Conservation (phyloP, 2,888 invertebrate species). For the Harmothoe impar region DNA sequence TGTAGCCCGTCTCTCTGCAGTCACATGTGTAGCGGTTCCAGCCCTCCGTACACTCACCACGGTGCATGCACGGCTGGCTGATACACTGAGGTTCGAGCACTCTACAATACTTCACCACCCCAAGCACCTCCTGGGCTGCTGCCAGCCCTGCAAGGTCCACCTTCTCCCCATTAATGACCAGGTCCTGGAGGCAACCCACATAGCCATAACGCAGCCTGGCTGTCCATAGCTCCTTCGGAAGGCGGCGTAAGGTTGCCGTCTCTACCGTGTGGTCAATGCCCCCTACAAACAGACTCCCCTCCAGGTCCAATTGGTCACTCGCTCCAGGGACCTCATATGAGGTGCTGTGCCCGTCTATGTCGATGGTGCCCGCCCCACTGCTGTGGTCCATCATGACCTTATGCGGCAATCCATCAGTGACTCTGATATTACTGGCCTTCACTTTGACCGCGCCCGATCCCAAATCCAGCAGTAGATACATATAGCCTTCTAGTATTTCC, state of each 20-base stretch:
- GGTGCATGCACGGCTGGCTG: slow-evolving; percentile 94
- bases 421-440: slow-evolving; percentile 88
- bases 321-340: slow-evolving; percentile 86
- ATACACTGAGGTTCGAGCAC: slow-evolving; percentile 85
- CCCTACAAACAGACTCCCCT: slow-evolving; percentile 94
- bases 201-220: slow-evolving; percentile 94
- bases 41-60: slow-evolving; percentile 94
- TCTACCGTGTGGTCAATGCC: slow-evolving; percentile 86
- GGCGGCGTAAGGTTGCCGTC: slow-evolving; percentile 73
- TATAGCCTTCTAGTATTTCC: slow-evolving; percentile 95
- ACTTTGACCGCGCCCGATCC: slow-evolving; percentile 92
- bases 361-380: slow-evolving; percentile 92
- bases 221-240: slow-evolving; percentile 95
- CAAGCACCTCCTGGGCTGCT: slow-evolving; percentile 94
- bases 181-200: slow-evolving; percentile 95
- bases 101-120: slow-evolving; percentile 94
- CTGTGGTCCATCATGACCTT: slow-evolving; percentile 92
- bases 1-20: slow-evolving; percentile 93
- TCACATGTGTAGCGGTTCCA: slow-evolving; percentile 98
- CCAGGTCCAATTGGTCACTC: slow-evolving; percentile 92
- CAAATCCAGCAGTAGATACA: slow-evolving; percentile 95
- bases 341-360: slow-evolving; percentile 89
- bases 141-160: slow-evolving; percentile 95
- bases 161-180: slow-evolving; percentile 93
- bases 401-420: slow-evolving; percentile 97